Evolutionary conservation across 2,113 vertebrate genomes (phyloP).

Genomic region (Chaetura pelagica): DNA sequence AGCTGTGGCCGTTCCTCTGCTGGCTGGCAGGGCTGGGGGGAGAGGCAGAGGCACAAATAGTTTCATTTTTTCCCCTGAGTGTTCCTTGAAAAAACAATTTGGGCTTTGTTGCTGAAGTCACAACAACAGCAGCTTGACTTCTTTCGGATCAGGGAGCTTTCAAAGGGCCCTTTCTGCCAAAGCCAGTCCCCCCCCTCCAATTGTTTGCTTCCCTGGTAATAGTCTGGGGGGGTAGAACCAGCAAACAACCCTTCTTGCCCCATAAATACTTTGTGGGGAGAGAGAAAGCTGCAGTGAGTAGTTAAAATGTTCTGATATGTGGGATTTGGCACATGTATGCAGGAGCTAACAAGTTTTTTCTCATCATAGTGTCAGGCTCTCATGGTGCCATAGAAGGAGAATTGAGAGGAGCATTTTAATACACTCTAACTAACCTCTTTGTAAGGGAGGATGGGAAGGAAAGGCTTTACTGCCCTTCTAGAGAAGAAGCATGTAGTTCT

Average conservation of each 20-base stretch:
- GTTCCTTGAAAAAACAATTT: slow-evolving; percentile 29
- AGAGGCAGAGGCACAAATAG: background rate
- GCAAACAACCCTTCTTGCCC: background rate
- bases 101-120: slow-evolving; percentile 26
- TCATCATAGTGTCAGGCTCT: background rate
- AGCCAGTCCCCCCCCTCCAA: background rate
- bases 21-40: background rate
- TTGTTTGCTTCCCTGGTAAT: background rate
- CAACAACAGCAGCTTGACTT: background rate
- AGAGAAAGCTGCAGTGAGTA: background rate
- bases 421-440: background rate
- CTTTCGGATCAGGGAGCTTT: background rate
- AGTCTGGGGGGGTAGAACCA: background rate
- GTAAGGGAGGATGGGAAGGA: background rate
- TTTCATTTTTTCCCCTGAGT: background rate
- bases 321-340: background rate
- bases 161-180: background rate
- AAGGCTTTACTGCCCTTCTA: background rate
- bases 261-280: background rate
- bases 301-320: background rate
- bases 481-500: background rate
- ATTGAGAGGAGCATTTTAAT: background rate
- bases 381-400: rapidly evolving
- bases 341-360: background rate
- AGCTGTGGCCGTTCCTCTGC: background rate